These are phyloP conservation scores for pig (Sus scrofa) DNA, from an alignment of 2,113 vertebrate genomes.

Conservation along the genomic window T2T-Sscrofa CM000817.6:145511001-145511500, in stretches of 20 bases:
- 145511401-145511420: neutral
- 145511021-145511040: conserved; percentile 9
- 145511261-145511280: neutral
- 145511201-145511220: neutral
- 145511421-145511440: neutral
- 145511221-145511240: neutral
- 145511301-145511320: neutral
- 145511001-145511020: neutral
- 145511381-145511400: neutral
- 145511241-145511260: neutral
- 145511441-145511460: neutral
- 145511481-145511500: neutral
- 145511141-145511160: neutral
- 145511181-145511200: neutral
- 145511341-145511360: neutral
- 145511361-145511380: neutral
- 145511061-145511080: neutral
- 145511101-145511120: neutral
- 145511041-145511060: neutral
- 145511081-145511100: neutral
- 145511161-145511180: neutral
- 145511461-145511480: neutral
- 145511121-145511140: neutral
- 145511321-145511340: neutral
- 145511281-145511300: neutral